Base-by-base conservation (phyloP, 2,888 invertebrate species). In the Scotopteryx bipunctaria region DNA sequence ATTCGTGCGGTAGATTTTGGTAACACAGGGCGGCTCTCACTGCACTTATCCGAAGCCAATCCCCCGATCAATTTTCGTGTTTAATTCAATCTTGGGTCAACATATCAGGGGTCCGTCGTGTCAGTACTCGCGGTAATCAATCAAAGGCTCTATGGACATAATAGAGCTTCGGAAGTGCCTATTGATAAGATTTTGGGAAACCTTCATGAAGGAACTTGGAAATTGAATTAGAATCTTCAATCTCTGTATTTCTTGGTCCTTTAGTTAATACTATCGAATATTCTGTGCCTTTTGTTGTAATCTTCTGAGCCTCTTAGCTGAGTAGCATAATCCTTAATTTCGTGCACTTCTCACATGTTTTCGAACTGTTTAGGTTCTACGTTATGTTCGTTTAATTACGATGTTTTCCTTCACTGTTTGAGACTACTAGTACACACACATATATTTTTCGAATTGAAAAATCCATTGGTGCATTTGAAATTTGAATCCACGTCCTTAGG, bases 21-120 rank as follows among this genome's bases (percentile, higher is more conserved):
- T 44, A 49, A 48, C 44, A 38, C 41, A 52, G n/a, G n/a, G n/a
- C n/a, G n/a, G n/a, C n/a, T n/a, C n/a, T n/a, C 42, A 45, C 44
- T 48, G 40, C 44, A 55, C 45, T 51, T 55, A 55, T 51, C 56
- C 35, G 37, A 51, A 61, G 55, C 55, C 51, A 57, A 57, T 55
- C 55, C 61, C 58, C 61, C 60, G 54, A 65, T 65, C 67, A 61
- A 61, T 61, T 60, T 60, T 46, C 46, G 51, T 57, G 60, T 68
- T 66, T 71, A 77, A 80, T 79, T 75, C 72, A 73, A 78, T 78
- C 61, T 63, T 51, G 63, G 63, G 62, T 55, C 47, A 56, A 52
- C 60, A 57, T 66, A 63, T 66, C 64, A 59, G 69, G 83, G 83
- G 81, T 72, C 73, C 68, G 83, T 83, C 83, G 69, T 42, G 61